These are phyloP conservation scores for Polypedilum vanderplanki DNA, from an alignment of 1,140 invertebrate genomes.

Conservation along the genomic window DNA sequence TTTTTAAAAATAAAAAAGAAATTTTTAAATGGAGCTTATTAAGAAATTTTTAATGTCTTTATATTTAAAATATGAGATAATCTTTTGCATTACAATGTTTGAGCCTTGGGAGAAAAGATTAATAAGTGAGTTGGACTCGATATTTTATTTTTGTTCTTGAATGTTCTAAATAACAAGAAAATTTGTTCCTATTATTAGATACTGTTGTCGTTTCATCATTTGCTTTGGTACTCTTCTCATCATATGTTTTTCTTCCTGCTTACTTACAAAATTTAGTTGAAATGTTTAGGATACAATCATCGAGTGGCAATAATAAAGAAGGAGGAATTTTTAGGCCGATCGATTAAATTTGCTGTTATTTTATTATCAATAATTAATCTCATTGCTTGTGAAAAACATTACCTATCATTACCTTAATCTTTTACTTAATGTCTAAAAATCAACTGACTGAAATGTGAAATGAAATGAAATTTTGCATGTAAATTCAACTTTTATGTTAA, in stretches of 20 bases:
- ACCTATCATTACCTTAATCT: no score
- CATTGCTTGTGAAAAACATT: no score
- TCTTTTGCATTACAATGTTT: not conserved
- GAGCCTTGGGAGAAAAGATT: not conserved
- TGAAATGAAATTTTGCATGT: no score
- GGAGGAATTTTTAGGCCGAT: no score
- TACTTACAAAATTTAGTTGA: not conserved
- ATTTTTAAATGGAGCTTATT: not conserved
- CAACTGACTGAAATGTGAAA: no score
- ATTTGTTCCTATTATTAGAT: not conserved
- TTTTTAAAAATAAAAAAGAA: not conserved
- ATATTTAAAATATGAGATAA: not conserved
- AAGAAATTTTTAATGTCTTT: not conserved
- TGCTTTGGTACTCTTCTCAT: not conserved
- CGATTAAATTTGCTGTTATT: no score
- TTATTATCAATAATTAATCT: no score
- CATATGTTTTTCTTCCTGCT: conserved; percentile 1
- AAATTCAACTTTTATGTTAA: no score
- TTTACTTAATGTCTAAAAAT: no score
- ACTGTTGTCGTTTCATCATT: not conserved
- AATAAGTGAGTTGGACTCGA: not conserved
- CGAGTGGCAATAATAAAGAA: no score
- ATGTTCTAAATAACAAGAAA: not conserved
- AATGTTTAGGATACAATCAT: not conserved
- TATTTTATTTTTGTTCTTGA: not conserved